Evolutionary conservation across 1,140 invertebrate genomes (phyloP).

Genomic region (Rhyzopertha dominica): DNA sequence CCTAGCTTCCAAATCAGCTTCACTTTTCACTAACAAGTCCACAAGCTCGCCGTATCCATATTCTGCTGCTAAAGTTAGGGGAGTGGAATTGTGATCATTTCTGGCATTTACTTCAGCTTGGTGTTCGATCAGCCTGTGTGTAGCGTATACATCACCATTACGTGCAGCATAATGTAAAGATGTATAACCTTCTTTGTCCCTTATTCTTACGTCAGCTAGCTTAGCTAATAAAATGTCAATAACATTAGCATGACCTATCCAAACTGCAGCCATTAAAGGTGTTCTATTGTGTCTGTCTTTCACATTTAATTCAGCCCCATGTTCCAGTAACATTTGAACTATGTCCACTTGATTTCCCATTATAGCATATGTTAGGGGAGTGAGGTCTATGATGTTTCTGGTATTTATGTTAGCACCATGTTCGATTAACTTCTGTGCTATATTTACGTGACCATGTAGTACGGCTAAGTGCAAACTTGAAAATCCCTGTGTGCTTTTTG

Average conservation of each 20-base stretch:
- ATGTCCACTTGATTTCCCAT: slow-evolving; percentile 20
- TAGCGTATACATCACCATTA: slow-evolving; percentile 20
- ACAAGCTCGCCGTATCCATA: slow-evolving; percentile 67
- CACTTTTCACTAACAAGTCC: slow-evolving; percentile 16
- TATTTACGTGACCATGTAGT: slow-evolving; percentile 36
- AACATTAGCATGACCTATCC: slow-evolving; percentile 36
- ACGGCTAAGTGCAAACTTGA: slow-evolving; percentile 47
- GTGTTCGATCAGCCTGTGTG: slow-evolving; percentile 12
- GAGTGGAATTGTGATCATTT: slow-evolving; percentile 20
- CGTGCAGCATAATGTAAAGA: slow-evolving; percentile 27
- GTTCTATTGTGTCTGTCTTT: slow-evolving; percentile 13
- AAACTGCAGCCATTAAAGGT: slow-evolving; percentile 46
- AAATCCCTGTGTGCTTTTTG: slow-evolving; percentile 9
- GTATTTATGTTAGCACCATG: slow-evolving; percentile 13
- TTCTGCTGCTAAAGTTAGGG: slow-evolving; percentile 25
- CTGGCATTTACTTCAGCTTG: slow-evolving; percentile 19
- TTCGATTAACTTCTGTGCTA: slow-evolving; percentile 12
- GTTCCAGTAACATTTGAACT: slow-evolving; percentile 20
- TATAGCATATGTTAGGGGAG: slow-evolving; percentile 28
- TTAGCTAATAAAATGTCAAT: slow-evolving; percentile 9
- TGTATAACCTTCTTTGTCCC: slow-evolving; percentile 11
- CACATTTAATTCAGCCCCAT: slow-evolving; percentile 21
- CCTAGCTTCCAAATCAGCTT: slow-evolving; percentile 16
- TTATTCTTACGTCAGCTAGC: slow-evolving; percentile 8
- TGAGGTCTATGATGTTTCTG: slow-evolving; percentile 11